These are phyloP conservation scores for Acronicta psi DNA, from an alignment of 2,888 invertebrate species.

Conservation along the genomic window DNA sequence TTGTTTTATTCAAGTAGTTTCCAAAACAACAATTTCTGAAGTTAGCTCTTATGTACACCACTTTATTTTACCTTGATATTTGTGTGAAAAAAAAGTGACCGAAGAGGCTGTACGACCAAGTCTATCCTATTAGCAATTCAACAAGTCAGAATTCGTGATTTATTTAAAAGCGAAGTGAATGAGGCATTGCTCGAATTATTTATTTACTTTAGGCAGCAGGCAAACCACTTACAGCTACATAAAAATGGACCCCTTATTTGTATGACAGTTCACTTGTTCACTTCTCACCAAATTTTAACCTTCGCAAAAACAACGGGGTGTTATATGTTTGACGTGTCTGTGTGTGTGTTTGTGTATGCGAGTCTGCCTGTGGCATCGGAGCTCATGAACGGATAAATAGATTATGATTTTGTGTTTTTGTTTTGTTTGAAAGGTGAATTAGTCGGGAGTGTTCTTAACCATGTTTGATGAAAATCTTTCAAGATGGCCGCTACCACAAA, in stretches of 20 bases:
- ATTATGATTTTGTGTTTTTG: too few relatives aligned
- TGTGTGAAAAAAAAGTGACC: constrained; percentile 21
- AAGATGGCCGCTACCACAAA: too few relatives aligned
- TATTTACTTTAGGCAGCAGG: constrained; percentile 35
- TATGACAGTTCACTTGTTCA: background rate
- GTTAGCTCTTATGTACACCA: background rate
- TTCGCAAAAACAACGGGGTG: too few relatives aligned
- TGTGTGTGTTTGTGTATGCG: too few relatives aligned
- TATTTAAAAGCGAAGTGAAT: constrained; percentile 39
- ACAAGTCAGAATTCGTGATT: constrained; percentile 44
- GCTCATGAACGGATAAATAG: too few relatives aligned
- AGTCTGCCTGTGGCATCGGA: too few relatives aligned
- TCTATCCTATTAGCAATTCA: constrained; percentile 39
- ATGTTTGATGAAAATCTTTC: too few relatives aligned
- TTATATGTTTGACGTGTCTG: too few relatives aligned
- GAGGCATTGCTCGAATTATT: constrained; percentile 32
- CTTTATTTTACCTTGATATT: constrained; percentile 23
- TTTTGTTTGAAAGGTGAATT: too few relatives aligned
- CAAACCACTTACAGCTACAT: background rate
- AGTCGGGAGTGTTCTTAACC: too few relatives aligned
- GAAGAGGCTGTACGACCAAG: constrained; percentile 7
- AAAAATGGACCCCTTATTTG: background rate
- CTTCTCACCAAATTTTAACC: too few relatives aligned
- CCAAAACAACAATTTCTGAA: background rate
- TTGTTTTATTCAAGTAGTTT: background rate